Evolutionary conservation across 2,797 vertebrate genomes (phyloP).

Genomic region (Sarcophilus harrisii): DNA sequence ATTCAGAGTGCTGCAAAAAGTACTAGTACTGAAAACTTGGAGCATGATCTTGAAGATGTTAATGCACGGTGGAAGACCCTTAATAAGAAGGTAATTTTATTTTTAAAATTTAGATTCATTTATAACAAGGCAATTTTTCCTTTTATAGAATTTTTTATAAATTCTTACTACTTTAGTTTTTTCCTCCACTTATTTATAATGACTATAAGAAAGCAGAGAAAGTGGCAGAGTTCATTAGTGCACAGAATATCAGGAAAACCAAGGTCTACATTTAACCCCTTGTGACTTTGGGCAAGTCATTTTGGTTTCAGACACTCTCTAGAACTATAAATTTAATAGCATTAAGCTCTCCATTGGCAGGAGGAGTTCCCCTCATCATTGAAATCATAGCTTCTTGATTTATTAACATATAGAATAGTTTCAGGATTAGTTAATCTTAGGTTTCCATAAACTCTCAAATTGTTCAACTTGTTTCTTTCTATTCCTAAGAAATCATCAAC

Average conservation of each 20-base stretch:
- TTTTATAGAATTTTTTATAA: not conserved
- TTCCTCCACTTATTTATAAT: not conserved
- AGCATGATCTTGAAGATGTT: constrained; percentile 92
- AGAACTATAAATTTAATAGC: not conserved
- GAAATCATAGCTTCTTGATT: not conserved
- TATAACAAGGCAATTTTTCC: not conserved
- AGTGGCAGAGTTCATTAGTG: not conserved
- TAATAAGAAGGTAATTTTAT: constrained; percentile 93
- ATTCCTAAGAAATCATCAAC: not conserved
- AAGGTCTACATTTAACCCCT: not conserved
- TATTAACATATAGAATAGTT: not conserved
- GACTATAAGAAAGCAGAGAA: not conserved
- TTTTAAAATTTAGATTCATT: not conserved
- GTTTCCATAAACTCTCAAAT: not conserved
- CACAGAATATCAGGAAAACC: not conserved
- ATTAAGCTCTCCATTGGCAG: not conserved
- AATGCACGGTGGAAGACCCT: constrained; percentile 96
- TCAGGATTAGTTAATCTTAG: not conserved
- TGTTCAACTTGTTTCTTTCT: not conserved
- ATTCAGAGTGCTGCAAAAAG: constrained; percentile 95
- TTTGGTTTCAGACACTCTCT: not conserved
- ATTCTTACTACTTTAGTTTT: not conserved
- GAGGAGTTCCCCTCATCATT: not conserved
- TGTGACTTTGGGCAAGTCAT: not conserved
- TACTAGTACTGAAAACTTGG: constrained; percentile 91